Evolutionary conservation across 2,888 invertebrate genomes (phyloP), one percentile per base, ranked within the genome.

Genomic region (Drosophila austrosaltans): DNA sequence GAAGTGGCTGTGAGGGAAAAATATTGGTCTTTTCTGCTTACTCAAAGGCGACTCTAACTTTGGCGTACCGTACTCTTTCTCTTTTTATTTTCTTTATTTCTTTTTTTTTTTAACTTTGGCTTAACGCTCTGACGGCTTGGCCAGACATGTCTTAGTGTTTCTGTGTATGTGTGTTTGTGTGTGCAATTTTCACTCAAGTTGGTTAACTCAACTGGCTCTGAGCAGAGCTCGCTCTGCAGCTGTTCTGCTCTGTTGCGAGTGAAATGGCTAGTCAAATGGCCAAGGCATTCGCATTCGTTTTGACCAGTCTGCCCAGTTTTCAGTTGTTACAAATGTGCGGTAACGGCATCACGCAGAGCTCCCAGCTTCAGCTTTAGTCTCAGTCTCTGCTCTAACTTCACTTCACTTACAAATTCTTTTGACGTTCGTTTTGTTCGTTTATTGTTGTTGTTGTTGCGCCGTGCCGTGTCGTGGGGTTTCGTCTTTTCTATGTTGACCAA

Each of bases 311-410:
- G 30, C 69, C 66, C 48, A 36, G 76, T 75, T 72, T 78, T 88
- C 86, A 89, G 87, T 90, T 84, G 86, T 78, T 77, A 83, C 81
- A 81, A 86, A 80, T 86, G 81, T 83, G 85, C 85, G 81, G 85
- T 87, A 86, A 84, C 82, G 85, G 78, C 77, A 85, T 75, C 83
- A 86, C 86, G 88, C 82, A 77, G 78, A 61, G 74, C 70, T 63
- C 61, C 64, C 53, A 61, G 25, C 53, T 60, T 22, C 40, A 42
- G 7, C 44, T 44, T n/a, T 12, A 30, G 16, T 42, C 28, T 10
- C 7, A 36, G 36, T 12, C 5, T 22, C 36, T 57, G 22, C 25
- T 59, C 8, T 25, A 16, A 10, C 42, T 42, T 12, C 1, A 40
- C 39, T 57, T 39, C 20, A 39, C 36, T 39, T 39, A 44, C 22